These are phyloP conservation scores for Eristalinus aeneus DNA, from an alignment of 2,888 invertebrate genomes.

Conservation along the genomic window DNA sequence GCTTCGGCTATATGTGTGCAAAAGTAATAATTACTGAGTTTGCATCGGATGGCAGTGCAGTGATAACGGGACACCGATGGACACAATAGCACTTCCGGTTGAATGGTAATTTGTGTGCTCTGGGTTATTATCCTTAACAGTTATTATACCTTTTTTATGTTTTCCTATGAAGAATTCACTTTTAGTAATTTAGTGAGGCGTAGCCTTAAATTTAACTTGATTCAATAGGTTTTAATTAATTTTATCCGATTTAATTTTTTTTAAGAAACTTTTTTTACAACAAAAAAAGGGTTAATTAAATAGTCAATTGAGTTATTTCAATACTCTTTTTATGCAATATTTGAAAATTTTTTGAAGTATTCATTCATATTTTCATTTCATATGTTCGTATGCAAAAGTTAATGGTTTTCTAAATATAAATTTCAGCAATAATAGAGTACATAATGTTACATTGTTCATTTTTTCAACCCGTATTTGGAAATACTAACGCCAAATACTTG, in stretches of 20 bases:
- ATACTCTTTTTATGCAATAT: too few relatives aligned
- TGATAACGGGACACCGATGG: slow-evolving; percentile 43
- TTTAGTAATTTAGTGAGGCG: not conserved
- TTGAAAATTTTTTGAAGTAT: too few relatives aligned
- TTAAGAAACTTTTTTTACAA: too few relatives aligned
- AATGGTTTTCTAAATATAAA: too few relatives aligned
- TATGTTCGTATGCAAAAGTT: too few relatives aligned
- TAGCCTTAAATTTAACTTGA: not conserved
- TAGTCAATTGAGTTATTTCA: too few relatives aligned
- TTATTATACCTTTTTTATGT: slow-evolving; percentile 46
- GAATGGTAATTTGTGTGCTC: slow-evolving; percentile 62
- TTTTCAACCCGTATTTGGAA: too few relatives aligned
- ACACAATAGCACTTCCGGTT: slow-evolving; percentile 69
- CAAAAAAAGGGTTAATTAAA: too few relatives aligned
- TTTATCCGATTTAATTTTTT: not conserved
- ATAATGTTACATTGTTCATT: too few relatives aligned
- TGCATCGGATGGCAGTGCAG: slow-evolving; percentile 32
- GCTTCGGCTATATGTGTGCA: not conserved
- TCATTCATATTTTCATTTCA: too few relatives aligned
- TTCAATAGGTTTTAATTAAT: slow-evolving; percentile 49
- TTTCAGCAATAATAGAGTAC: too few relatives aligned
- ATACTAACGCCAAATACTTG: too few relatives aligned
- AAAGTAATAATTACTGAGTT: slow-evolving; percentile 47
- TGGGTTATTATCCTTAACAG: slow-evolving; percentile 60
- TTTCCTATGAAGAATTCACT: not conserved